Percentiles rank a stretch among this genome's conserved stretches.
Conservation (phyloP, 2,888 invertebrate genomes). For the Drosophila lutescens region DNA sequence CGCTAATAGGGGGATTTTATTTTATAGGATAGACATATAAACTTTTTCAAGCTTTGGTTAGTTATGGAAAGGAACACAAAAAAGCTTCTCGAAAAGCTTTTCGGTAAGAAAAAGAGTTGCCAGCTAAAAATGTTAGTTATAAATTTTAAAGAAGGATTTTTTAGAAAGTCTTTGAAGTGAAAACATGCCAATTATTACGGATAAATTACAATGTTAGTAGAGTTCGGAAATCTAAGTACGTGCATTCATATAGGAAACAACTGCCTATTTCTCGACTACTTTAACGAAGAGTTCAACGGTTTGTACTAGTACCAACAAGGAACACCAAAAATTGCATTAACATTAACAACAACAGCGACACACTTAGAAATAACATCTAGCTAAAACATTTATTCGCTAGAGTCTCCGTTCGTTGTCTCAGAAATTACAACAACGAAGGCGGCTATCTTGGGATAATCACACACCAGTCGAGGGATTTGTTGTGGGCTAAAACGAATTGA, state of each 20-base stretch:
- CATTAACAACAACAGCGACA: conserved; percentile 48
- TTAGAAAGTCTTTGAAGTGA: conserved; percentile 14
- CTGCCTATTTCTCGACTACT: conserved; percentile 21
- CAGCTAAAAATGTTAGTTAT: conserved; percentile 21
- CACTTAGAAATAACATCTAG: conserved; percentile 35
- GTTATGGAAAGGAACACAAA: conserved; percentile 27
- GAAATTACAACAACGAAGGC: conserved; percentile 27
- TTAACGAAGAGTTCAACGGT: conserved; percentile 27
- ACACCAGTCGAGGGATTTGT: conserved; percentile 62
- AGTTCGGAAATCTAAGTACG: conserved; percentile 28
- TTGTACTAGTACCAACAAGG: conserved; percentile 23
- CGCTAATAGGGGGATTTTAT: conserved; percentile 30
- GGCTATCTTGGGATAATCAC: conserved; percentile 41
- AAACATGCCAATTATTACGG: conserved; percentile 59
- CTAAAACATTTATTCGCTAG: conserved; percentile 44
- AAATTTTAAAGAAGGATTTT: conserved; percentile 9
- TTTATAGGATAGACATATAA: conserved; percentile 9
- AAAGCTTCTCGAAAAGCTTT: conserved; percentile 52
- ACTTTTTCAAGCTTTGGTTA: conserved; percentile 33
- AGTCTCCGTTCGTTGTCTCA: conserved; percentile 40
- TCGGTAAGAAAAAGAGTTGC: conserved; percentile 24
- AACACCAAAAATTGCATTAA: conserved; percentile 33
- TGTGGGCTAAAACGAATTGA: conserved; percentile 82
- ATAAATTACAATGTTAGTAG: conserved; percentile 8
- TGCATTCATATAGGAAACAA: conserved; percentile 22